phyloP scores from a whole-genome alignment of 2,113 vertebrate species.

The Pelvicachromis taeniatus region DNA sequence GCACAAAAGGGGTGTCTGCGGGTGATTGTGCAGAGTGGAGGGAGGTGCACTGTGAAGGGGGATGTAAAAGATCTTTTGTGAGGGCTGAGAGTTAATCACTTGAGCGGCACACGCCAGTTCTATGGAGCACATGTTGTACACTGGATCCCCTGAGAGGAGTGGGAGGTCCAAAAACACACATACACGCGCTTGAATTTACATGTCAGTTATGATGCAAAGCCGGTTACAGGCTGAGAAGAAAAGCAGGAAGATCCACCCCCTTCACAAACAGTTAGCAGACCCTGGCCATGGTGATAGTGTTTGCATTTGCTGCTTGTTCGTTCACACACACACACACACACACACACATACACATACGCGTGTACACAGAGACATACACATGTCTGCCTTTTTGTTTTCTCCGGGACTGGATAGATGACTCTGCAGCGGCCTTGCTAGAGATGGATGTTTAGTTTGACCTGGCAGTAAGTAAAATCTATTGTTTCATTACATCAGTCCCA shows the following conservation, averaged over 20 bases:
- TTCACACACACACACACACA: neutral
- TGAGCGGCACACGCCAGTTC: conserved; percentile 70
- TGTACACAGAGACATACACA: neutral
- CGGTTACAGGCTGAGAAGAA: conserved; percentile 27
- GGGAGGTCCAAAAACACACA: conserved; percentile 38
- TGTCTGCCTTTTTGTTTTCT: neutral
- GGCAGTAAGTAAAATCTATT: conserved; percentile 70
- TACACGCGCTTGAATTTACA: conserved; percentile 60
- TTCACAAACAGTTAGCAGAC: conserved; percentile 45
- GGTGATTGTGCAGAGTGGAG: conserved; percentile 34
- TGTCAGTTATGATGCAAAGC: conserved; percentile 73
- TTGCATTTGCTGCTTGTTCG: conserved; percentile 37
- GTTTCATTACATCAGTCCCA: conserved; percentile 43
- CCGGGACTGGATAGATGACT: conserved; percentile 48
- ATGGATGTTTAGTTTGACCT: conserved; percentile 58
- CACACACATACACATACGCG: neutral
- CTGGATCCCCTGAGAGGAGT: conserved; percentile 51
- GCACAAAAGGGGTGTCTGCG: conserved; percentile 43
- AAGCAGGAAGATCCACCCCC: conserved; percentile 53
- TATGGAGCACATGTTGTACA: conserved; percentile 70
- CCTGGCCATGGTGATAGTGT: conserved; percentile 29
- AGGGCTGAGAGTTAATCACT: conserved; percentile 70
- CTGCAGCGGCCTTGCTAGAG: conserved; percentile 40
- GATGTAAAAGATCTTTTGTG: conserved; percentile 67
- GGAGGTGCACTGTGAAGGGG: conserved; percentile 5